Evolutionary conservation across 2,797 vertebrate genomes (phyloP).

Genomic region (Peromyscus aztecus): DNA sequence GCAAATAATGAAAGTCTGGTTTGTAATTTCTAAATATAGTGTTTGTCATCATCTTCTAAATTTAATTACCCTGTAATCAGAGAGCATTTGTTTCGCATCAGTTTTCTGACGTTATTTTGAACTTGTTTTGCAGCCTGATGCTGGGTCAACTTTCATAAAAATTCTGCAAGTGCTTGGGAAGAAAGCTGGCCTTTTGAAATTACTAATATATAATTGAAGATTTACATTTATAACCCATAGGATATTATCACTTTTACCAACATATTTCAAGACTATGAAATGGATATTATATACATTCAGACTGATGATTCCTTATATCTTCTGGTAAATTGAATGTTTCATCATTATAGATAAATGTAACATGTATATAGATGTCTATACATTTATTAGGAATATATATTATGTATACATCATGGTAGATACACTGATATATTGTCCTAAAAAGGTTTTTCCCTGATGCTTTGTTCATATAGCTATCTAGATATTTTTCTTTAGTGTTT

Average conservation of each 20-base stretch:
- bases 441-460: not conserved
- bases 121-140: constrained; percentile 48
- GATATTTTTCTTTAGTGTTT: not conserved
- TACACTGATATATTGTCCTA: not conserved
- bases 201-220: constrained; percentile 13
- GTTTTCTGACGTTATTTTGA: constrained; percentile 48
- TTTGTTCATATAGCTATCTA: not conserved
- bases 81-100: constrained; percentile 61
- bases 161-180: not conserved
- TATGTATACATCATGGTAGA: not conserved
- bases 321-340: not conserved
- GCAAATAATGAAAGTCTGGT: constrained; percentile 43
- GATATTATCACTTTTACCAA: not conserved
- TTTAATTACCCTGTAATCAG: constrained; percentile 59
- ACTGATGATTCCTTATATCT: not conserved
- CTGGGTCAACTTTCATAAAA: constrained; percentile 47
- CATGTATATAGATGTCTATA: not conserved
- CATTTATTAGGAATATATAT: not conserved
- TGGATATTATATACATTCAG: not conserved
- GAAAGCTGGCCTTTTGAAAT: not conserved
- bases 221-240: constrained; percentile 36
- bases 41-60: constrained; percentile 59
- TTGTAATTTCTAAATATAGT: constrained; percentile 60
- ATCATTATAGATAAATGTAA: not conserved
- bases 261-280: not conserved